Conservation (phyloP, 37 sponge, comb jelly and placozoan genomes). For the Haliclona indistincta region DNA sequence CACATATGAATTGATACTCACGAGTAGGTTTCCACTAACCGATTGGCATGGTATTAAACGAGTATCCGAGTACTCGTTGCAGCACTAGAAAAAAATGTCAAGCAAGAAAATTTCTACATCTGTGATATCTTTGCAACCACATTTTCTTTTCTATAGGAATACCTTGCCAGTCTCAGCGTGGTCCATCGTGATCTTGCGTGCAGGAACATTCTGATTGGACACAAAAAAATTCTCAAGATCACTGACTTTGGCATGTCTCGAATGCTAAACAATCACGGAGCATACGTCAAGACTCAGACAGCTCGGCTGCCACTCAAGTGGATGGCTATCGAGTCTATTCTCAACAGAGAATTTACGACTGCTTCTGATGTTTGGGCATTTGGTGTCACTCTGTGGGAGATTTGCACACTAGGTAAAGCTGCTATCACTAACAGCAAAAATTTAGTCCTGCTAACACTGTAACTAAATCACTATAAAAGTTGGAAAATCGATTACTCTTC, state of each 20-base stretch:
- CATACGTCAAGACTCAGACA: slow-evolving; percentile 64
- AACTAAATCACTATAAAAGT: no score
- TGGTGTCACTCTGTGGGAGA: slow-evolving; percentile 71
- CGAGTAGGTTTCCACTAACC: no score
- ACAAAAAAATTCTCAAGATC: slow-evolving; percentile 68
- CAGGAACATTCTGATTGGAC: slow-evolving; percentile 60
- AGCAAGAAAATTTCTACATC: no score
- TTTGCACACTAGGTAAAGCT: slow-evolving; percentile 66
- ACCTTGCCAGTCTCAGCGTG: slow-evolving; percentile 61
- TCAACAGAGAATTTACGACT: slow-evolving; percentile 55
- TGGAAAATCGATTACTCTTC: no score
- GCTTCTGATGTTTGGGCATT: slow-evolving; percentile 79
- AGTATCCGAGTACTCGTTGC: no score
- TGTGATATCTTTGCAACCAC: no score
- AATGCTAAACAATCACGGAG: slow-evolving; percentile 27
- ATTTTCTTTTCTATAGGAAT: slow-evolving; percentile 61
- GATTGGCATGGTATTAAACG: no score
- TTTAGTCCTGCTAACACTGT: no score
- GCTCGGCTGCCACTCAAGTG: slow-evolving; percentile 69
- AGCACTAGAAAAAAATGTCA: no score
- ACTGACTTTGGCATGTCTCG: slow-evolving; percentile 77
- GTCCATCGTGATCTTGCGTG: no score
- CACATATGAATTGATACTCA: no score
- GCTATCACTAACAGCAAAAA: no score
- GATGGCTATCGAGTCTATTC: slow-evolving; percentile 79